phyloP scores from a whole-genome alignment of 1,140 invertebrate genomes.

The Panagrolaimus sp. region DNA sequence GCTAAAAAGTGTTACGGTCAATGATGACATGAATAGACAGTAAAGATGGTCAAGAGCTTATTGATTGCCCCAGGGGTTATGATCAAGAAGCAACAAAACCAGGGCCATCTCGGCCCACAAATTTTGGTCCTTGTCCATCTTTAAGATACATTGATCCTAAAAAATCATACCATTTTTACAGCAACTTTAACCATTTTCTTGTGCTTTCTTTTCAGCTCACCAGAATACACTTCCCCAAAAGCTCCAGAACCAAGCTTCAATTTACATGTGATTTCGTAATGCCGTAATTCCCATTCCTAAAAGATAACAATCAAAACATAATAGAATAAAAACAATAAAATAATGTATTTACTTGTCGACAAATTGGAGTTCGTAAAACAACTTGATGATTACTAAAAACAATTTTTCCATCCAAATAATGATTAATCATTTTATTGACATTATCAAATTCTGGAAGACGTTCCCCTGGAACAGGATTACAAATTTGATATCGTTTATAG shows the following conservation, averaged over 20 bases:
- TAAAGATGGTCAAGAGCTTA: too few relatives aligned
- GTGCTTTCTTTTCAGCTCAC: constrained; percentile 8
- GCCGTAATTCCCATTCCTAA: constrained; percentile 21
- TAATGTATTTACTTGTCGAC: constrained; percentile 9
- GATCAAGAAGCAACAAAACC: too few relatives aligned
- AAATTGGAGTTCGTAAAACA: constrained; percentile 17
- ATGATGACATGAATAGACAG: constrained; percentile 15
- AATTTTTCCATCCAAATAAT: neutral
- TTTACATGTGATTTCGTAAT: neutral
- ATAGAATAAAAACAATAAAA: neutral
- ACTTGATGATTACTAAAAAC: neutral
- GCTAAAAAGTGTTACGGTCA: too few relatives aligned
- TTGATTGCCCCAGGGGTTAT: too few relatives aligned
- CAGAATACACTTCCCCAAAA: constrained; percentile 20
- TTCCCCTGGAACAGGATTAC: neutral
- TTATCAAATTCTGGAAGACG: neutral
- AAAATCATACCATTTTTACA: neutral
- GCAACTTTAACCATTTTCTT: constrained; percentile 17
- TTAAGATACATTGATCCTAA: neutral
- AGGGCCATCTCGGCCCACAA: too few relatives aligned
- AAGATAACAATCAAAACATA: neutral
- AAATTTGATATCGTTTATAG: neutral
- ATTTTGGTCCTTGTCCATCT: too few relatives aligned
- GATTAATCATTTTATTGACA: neutral
- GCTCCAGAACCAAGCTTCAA: constrained; percentile 20